phyloP scores from a whole-genome alignment of 2,797 vertebrate species.

The Huso huso region DNA sequence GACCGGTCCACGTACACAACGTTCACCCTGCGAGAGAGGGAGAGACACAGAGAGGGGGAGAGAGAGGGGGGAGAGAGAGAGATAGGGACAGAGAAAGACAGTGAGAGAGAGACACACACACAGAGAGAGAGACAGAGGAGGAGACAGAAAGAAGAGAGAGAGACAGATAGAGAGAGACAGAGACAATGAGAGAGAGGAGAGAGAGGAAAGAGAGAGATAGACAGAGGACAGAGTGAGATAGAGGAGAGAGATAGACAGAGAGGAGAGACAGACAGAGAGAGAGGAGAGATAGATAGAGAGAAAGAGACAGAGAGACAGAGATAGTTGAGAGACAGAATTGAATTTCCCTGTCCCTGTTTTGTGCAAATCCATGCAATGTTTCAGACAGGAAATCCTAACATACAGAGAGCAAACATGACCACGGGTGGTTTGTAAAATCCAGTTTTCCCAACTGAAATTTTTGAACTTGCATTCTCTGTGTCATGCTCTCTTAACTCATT shows the following conservation, averaged over 20 bases:
- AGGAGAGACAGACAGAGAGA: neutral
- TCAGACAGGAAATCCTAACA: slow-evolving; percentile 12
- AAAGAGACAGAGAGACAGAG: slow-evolving; percentile 37
- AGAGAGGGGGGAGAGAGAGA: too few species aligned
- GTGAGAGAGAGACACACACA: neutral
- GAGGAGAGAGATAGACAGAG: neutral
- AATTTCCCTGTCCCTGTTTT: slow-evolving; percentile 6
- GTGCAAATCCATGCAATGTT: too few species aligned
- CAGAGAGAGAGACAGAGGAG: too few species aligned
- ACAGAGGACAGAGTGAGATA: too few species aligned
- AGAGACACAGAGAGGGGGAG: neutral
- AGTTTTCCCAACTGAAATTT: slow-evolving; percentile 12
- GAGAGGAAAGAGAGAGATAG: too few species aligned
- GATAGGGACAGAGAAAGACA: neutral
- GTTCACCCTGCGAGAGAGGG: slow-evolving; percentile 60
- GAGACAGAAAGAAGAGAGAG: neutral
- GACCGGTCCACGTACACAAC: slow-evolving; percentile 77
- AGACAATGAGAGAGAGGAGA: neutral
- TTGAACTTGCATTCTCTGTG: neutral
- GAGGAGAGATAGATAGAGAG: slow-evolving; percentile 27
- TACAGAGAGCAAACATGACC: slow-evolving; percentile 5
- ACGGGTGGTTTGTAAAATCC: slow-evolving; percentile 20
- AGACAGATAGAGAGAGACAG: neutral
- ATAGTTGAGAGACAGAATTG: slow-evolving; percentile 38
- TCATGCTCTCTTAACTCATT: too few species aligned